Base-by-base conservation (phyloP, 64 coral and sea anemone genomes). In the Montipora efflorescens region DNA sequence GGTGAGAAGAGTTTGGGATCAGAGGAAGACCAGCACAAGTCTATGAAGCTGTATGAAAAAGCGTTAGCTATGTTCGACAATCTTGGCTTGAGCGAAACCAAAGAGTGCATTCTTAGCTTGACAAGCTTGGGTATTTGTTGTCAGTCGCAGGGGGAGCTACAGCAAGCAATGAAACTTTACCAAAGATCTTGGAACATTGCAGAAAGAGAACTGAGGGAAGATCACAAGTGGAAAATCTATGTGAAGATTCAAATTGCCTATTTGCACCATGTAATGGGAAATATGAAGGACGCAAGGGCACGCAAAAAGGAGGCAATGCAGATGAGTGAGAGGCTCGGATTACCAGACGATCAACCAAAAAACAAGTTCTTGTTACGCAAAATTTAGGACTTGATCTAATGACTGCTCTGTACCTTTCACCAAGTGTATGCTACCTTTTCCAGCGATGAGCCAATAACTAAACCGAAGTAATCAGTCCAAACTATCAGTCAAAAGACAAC, bases 171-270 rank as follows among this genome's bases (percentile, higher is more conserved):
- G 51, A 67, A 66, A 13, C 4, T 50, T 5, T 90, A 74, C 18
- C 47, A 20, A 78, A 44, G 8, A 48, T 50, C 87, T 16, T 23
- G 12, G 20, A 90, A 6, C 22, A 90, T 90, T 78, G 87, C 87
- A 48, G 87, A 90, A 78, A 59, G 51, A 13, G 61, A 79, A 21
- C 25, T 90, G 11, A 15, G 20, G 46, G 52, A 90, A 8, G 7
- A 90, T 64, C 87, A 90, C 10, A 62, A 48, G 55, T 78, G 59
- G 14, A 90, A 90, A 44, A 36, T 76, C 18, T 90, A 47, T 76
- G 75, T 78, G 21, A 90, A 78, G 16, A 48, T 57, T 19, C 55
- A 79, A 78, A 48, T 90, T 59, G 87, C 87, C 7, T 67, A 78
- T 7, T 66, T 36, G 45, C 16, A 78, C 59, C 21, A 90, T 18